These are phyloP conservation scores for Diorhabda carinulata DNA, from an alignment of 1,140 invertebrate species.

Conservation along the genomic window DNA sequence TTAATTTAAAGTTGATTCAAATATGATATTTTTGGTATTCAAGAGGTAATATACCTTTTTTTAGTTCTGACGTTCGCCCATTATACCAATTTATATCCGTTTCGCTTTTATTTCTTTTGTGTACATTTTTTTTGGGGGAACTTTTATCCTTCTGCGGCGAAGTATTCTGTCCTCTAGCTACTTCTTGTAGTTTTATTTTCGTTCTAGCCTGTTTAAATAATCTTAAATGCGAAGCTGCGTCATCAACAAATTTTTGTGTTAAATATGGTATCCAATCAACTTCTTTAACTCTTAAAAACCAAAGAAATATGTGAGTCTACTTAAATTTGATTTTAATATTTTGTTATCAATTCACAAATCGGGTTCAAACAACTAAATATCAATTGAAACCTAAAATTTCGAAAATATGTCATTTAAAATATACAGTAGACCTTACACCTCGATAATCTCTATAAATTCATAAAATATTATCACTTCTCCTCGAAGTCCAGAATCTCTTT, in stretches of 20 bases:
- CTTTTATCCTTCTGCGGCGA: conserved; percentile 52
- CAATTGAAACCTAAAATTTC: no score
- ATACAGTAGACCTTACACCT: no score
- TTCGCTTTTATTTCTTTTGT: conserved; percentile 67
- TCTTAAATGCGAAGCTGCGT: conserved; percentile 82
- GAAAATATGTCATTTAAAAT: no score
- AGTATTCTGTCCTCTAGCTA: conserved; percentile 50
- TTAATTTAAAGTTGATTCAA: no score
- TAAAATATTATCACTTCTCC: no score
- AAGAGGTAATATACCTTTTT: conserved; percentile 26
- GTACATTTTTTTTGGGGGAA: conserved; percentile 48
- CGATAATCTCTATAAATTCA: no score
- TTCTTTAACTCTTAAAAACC: conserved; percentile 69
- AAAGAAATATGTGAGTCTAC: background rate
- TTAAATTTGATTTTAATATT: background rate
- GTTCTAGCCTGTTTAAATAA: conserved; percentile 73
- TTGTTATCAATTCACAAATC: no score
- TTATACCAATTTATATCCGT: conserved; percentile 64
- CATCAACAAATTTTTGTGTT: conserved; percentile 82
- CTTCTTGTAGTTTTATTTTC: conserved; percentile 55
- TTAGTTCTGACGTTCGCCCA: conserved; percentile 41
- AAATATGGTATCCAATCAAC: conserved; percentile 87
- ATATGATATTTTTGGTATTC: no score
- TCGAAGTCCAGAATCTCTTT: no score
- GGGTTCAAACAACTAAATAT: no score